Evolutionary conservation across 2,888 invertebrate genomes (phyloP).

Genomic region (Caenorhabditis sp.): DNA sequence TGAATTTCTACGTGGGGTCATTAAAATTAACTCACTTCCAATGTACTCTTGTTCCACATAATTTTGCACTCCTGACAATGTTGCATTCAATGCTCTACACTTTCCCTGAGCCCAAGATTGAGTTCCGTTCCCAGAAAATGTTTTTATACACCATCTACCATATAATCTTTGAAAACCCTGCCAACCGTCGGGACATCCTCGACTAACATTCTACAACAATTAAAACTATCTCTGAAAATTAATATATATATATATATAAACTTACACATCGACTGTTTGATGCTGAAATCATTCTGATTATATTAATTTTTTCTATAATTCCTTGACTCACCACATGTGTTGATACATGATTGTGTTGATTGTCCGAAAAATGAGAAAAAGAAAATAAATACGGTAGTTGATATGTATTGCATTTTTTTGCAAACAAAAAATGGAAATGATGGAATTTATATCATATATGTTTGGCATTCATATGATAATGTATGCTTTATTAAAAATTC

Average conservation of each 20-base stretch:
- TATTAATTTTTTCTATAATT: background rate
- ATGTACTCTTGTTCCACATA: background rate
- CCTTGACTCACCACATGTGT: background rate
- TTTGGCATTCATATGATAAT: background rate
- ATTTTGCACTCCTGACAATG: background rate
- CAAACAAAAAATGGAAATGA: background rate
- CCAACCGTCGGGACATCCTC: background rate
- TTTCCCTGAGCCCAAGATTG: background rate
- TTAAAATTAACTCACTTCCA: background rate
- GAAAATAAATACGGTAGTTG: background rate
- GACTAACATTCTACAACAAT: background rate
- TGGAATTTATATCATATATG: background rate
- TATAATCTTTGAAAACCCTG: background rate
- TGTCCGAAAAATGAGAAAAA: background rate
- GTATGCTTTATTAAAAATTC: background rate
- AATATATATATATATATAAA: background rate
- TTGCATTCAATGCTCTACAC: background rate
- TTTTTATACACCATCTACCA: background rate
- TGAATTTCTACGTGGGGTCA: no score
- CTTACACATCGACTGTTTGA: background rate
- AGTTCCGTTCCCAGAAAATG: background rate
- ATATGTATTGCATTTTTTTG: background rate
- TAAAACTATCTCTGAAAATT: background rate
- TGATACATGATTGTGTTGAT: background rate
- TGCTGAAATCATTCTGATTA: background rate